Evolutionary conservation across 1,140 invertebrate genomes (phyloP), one percentile per base, ranked within the genome.

Genomic region (Drosophila sucinea): DNA sequence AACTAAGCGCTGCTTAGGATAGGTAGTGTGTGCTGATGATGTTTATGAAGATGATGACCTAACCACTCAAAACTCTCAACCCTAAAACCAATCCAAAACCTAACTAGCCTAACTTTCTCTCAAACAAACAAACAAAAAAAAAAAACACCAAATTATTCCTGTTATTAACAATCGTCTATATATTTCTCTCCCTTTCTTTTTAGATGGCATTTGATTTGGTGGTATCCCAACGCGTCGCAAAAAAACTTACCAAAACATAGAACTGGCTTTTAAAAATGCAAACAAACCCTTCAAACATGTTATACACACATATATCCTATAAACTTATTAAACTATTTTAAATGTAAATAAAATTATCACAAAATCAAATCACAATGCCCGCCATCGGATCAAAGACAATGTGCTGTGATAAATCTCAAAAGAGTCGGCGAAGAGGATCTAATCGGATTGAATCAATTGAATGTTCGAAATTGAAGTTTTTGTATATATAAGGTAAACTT

Each of bases 1-100:
- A 54, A 87, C 80, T 87, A 89, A 83, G 84, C 76, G 67, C 79
- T 69, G 83, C 84, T 87, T 86, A 83, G 83, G 77, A 87, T 87
- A 87, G 84, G 84, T 83, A 87, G 79, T 65, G 71, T 65, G 71
- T 80, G 74, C 66, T 35, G 60, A 38, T 38, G 55, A 56, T 40
- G 56, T 55, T 51, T 17, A 51, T 51, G 44, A 51, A 47, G 44
- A 27, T 5, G 44, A 51, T 51, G 44, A 51, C 56, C 40, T 54
- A 35, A 30, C 44, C 41, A 61, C 35, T 38, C 35, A 38, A 38
- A 29, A 25, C 17, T 55, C 41, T 38, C 35, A 38, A 51, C 4
- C 32, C 56, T 33, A 33, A 57, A 7, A 61, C 70, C 64, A 44
- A 68, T 56, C 56, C 67, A 56, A 64, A 60, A 41, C 61, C 60